Percentiles rank a stretch among this genome's conserved stretches.
These are phyloP conservation scores for Bos javanicus DNA, from an alignment of 2,113 vertebrate species.

Conservation along the genomic window DNA sequence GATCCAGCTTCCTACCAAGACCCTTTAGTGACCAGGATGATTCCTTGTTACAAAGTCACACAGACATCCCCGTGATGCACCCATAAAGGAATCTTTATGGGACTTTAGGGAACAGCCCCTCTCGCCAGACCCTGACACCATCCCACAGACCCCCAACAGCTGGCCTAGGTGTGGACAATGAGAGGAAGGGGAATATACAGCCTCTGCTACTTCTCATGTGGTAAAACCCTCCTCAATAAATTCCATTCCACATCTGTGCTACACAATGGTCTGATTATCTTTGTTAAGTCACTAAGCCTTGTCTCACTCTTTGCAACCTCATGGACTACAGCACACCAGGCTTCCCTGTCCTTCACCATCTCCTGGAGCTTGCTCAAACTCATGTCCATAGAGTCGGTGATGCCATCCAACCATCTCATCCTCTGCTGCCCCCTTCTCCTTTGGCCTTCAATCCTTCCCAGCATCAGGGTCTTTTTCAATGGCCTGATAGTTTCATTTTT, in stretches of 20 bases:
- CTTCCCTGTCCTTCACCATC: background rate
- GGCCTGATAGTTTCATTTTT: background rate
- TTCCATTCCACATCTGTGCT: too few relatives aligned
- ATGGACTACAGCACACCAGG: background rate
- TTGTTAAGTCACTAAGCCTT: background rate
- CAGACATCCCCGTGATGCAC: fast-evolving
- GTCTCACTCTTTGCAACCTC: background rate
- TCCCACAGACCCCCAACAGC: fast-evolving
- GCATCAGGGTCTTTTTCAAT: background rate
- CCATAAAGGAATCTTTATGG: background rate
- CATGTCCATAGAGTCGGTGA: background rate
- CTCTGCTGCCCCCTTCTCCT: background rate
- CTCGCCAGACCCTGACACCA: too few relatives aligned
- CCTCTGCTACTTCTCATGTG: fast-evolving
- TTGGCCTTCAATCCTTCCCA: background rate
- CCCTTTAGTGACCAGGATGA: background rate
- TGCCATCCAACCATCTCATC: background rate
- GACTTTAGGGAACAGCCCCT: fast-evolving
- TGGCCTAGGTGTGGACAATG: fast-evolving
- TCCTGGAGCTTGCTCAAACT: background rate
- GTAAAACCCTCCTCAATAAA: background rate
- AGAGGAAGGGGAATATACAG: fast-evolving
- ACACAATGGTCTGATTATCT: background rate
- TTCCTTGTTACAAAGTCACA: background rate
- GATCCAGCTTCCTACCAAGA: background rate